Base-by-base conservation (phyloP, 2,113 vertebrate species). In the Corapipo altera region DNA sequence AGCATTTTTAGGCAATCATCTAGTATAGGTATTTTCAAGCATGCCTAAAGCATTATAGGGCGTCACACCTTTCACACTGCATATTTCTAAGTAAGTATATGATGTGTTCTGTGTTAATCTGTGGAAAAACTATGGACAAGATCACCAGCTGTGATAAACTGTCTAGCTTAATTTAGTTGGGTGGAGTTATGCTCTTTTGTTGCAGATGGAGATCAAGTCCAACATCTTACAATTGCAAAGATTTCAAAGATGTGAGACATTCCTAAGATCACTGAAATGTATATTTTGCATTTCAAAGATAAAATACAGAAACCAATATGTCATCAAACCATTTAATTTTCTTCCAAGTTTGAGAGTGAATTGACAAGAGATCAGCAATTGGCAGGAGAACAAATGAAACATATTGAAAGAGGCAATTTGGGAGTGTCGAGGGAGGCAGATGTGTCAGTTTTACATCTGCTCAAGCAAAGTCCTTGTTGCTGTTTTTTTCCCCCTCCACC, bases 361-460 rank as follows among this genome's bases (percentile, higher is more conserved):
- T 92, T 93, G 91, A 96, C 33, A 28, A 85, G 96, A 96, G 86
- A 94, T 94, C 93, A 85, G 76, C 69, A 96, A 95, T n/a, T 97
- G 96, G 93, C 95, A 92, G 88, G 83, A 96, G 83, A 96, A 97
- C 93, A 96, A 94, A 96, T 93, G 73, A 93, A 97, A 92, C 83
- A 87, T 91, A 95, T 87, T 93, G 95, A 94, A 94, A 84, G 79
- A 95, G 54, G 80, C 80, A 92, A 85, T 95, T 96, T 91, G 65
- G 69, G 88, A 30, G 61, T 79, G 79, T 91, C 28, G 0, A 91
- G 93, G 92, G 91, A 95, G 70, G 66, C 88, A 94, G 88, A 96
- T 95, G 88, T 91, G 88, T 95, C 88, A 89, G 65, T 87, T 94
- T 94, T 92, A 72, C 93, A 96, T 95, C 92, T 95, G 80, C 80